phyloP scores from a whole-genome alignment of 1,140 invertebrate genomes.

The Globodera ellingtonae region DNA sequence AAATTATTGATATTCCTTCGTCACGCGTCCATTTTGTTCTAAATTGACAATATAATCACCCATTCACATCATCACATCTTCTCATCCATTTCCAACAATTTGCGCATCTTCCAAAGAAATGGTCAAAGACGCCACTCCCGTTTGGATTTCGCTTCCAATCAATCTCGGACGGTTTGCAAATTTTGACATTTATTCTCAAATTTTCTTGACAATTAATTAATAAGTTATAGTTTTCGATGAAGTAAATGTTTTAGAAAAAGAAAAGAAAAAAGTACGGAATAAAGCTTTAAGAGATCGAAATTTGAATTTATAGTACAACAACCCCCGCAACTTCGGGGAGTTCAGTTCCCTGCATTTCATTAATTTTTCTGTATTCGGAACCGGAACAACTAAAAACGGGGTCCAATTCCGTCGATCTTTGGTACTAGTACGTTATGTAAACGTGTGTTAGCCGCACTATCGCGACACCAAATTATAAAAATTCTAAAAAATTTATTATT shows the following conservation, averaged over 20 bases:
- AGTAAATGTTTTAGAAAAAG: not conserved
- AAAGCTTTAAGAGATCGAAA: too few relatives aligned
- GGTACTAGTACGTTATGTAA: too few relatives aligned
- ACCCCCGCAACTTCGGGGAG: too few relatives aligned
- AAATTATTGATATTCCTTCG: too few relatives aligned
- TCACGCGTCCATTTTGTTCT: not conserved
- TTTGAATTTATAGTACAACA: too few relatives aligned
- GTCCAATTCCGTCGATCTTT: too few relatives aligned
- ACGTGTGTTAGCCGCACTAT: too few relatives aligned
- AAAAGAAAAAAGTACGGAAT: too few relatives aligned
- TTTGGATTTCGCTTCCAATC: conserved; percentile 33
- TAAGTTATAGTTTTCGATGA: not conserved
- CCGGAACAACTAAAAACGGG: too few relatives aligned
- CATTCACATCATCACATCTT: not conserved
- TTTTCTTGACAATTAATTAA: not conserved
- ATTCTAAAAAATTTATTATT: not conserved
- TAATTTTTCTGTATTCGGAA: too few relatives aligned
- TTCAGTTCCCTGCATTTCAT: too few relatives aligned
- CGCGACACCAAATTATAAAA: not conserved
- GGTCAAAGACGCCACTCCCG: conserved; percentile 25
- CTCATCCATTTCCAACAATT: conserved; percentile 1
- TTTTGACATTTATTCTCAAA: not conserved
- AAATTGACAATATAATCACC: not conserved
- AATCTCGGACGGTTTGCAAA: conserved; percentile 26
- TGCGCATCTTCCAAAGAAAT: conserved; percentile 14